Base-by-base conservation (phyloP, 2,113 vertebrate genomes). In the Phalacrocorax aristotelis region DNA sequence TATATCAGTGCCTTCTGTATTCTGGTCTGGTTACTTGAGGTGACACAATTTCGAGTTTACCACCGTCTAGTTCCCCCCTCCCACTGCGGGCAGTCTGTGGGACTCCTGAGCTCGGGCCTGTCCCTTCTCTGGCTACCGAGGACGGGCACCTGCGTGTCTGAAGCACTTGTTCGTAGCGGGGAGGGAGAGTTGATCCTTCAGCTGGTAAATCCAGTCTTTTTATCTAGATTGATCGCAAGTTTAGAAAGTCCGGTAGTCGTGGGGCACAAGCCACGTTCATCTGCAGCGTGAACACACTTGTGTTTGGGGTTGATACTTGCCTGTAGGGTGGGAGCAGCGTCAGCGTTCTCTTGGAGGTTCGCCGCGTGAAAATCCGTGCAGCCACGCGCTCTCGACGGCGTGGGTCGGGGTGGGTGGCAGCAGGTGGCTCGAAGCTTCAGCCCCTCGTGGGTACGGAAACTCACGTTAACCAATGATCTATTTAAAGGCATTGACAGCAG, bases 401-500 rank as follows among this genome's bases (percentile, higher is more conserved):
- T 27, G 9, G 83, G 61, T 36, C 5, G 3, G 70, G 54, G 15
- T 32, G 51, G 38, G 13, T 22, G 75, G 48, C 66, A 81, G n/a
- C 62, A 71, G 66, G 8, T 4, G 3, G 40, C 74, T 91, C 82
- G 65, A 30, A 88, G 75, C 40, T 64, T 68, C 85, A 64, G 48
- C 65, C 26, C 74, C 72, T 36, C 3, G 0, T 74, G 61, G 62
- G 40, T 57, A 8, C 32, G 64, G 64, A 80, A 93, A 68, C 21
- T 87, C 80, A 27, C 75, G 46, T 86, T 49, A 88, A 97, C 70
- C 60, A 79, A 58, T 80, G 61, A 72, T 96, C 95, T 88, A 11
- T 91, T 97, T 96, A 95, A 96, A 97, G 92, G 64, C 80, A 70
- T 72, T 77, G 96, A 62, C 75, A 95, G 76, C 93, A 87, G 70